Conservation (phyloP, 2,113 vertebrate species). For the Actenoides lindsayi region DNA sequence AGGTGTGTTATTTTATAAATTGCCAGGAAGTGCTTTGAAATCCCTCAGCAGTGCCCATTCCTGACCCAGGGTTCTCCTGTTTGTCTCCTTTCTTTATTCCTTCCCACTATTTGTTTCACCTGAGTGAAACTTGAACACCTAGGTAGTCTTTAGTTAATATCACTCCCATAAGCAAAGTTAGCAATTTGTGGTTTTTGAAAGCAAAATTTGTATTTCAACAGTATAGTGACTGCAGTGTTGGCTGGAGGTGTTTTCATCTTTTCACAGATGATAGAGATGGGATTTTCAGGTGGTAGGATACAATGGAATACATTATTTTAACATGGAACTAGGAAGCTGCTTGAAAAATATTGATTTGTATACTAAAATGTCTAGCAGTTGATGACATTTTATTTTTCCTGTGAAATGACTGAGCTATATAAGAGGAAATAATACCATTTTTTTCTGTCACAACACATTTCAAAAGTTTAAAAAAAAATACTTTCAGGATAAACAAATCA, state of each 20-base stretch:
- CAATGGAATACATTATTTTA: background rate
- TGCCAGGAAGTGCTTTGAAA: background rate
- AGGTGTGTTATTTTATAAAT: background rate
- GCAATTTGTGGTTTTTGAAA: background rate
- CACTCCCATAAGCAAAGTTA: background rate
- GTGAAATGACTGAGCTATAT: background rate
- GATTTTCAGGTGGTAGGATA: background rate
- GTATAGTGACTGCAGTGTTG: background rate
- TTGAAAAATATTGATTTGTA: background rate
- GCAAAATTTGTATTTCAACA: background rate
- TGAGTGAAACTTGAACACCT: background rate
- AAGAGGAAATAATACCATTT: background rate
- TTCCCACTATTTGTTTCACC: background rate
- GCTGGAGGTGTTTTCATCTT: background rate
- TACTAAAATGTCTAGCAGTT: background rate
- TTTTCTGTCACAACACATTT: background rate
- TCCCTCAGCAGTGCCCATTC: background rate
- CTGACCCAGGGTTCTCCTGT: background rate
- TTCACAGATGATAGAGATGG: background rate
- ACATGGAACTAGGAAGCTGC: background rate
- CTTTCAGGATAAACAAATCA: background rate
- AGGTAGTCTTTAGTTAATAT: background rate
- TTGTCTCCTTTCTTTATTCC: background rate
- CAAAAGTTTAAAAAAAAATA: background rate
- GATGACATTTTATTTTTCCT: background rate